Percentiles rank a stretch among this genome's conserved stretches.
phyloP scores from a whole-genome alignment of 1,140 invertebrate species.

The Psix sp. region DNA sequence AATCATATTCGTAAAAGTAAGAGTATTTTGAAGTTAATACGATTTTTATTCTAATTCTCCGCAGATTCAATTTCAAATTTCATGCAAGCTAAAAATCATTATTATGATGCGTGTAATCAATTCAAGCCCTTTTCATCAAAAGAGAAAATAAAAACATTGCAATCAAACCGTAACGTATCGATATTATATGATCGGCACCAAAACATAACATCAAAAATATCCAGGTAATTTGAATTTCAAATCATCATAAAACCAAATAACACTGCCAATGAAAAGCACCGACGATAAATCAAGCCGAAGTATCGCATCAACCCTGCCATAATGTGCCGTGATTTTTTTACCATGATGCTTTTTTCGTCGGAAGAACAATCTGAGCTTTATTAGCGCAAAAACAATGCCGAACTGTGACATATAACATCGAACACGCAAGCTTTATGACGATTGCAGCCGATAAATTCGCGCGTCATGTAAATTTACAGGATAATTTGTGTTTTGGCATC shows the following conservation, averaged over 20 bases:
- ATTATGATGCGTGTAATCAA: too few relatives aligned
- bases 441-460: slow-evolving; percentile 43
- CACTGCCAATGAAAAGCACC: slow-evolving; percentile 27
- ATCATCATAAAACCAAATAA: slow-evolving; percentile 26
- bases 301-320: slow-evolving; percentile 4
- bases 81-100: too few relatives aligned
- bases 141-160: not conserved
- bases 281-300: slow-evolving; percentile 14
- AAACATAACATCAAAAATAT: not conserved
- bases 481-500: slow-evolving; percentile 55
- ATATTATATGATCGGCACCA: not conserved
- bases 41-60: too few relatives aligned
- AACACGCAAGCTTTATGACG: slow-evolving; percentile 29
- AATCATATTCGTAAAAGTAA: too few relatives aligned
- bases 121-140: too few relatives aligned
- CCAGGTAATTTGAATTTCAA: slow-evolving; percentile 4
- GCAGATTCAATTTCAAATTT: too few relatives aligned
- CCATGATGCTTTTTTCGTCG: not conserved
- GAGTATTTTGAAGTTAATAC: too few relatives aligned
- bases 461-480: slow-evolving; percentile 43
- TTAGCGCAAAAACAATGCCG: slow-evolving; percentile 30
- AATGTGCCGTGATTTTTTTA: slow-evolving; percentile 29
- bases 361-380: slow-evolving; percentile 6
- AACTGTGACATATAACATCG: slow-evolving; percentile 16
- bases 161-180: not conserved